Evolutionary conservation across 2,797 vertebrate genomes (phyloP).

Genomic region (Sparus aurata): DNA sequence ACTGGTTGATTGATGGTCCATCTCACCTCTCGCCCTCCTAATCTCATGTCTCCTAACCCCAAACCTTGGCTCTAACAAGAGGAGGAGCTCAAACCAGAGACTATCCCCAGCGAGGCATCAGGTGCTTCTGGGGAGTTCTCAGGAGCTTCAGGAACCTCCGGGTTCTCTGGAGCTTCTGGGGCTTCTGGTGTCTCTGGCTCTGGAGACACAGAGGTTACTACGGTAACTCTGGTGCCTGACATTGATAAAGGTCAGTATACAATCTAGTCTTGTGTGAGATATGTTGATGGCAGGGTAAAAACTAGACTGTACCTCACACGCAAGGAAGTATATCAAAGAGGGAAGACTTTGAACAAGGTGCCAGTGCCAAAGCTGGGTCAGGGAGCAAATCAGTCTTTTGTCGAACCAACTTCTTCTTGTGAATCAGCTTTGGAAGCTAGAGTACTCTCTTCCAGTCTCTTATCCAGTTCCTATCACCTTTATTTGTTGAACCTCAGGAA

Average conservation of each 20-base stretch:
- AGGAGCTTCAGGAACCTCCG: constrained; percentile 73
- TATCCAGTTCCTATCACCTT: too few species aligned
- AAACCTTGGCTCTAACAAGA: constrained; percentile 86
- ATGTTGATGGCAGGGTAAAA: constrained; percentile 14
- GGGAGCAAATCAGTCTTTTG: not conserved
- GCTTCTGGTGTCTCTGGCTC: constrained; percentile 62
- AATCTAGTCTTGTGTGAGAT: constrained; percentile 24
- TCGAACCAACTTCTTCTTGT: not conserved
- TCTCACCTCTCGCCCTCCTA: constrained; percentile 63
- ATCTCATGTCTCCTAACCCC: constrained; percentile 75
- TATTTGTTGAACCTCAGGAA: too few species aligned
- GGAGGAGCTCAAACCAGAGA: constrained; percentile 77
- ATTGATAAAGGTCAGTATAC: constrained; percentile 85
- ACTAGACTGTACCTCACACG: not conserved
- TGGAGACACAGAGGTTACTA: constrained; percentile 67
- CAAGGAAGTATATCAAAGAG: not conserved
- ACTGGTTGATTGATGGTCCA: constrained; percentile 65
- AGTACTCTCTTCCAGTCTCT: not conserved
- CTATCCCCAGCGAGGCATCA: constrained; percentile 74
- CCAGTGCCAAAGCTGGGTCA: not conserved
- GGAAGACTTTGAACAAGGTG: constrained; percentile 2
- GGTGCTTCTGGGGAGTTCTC: constrained; percentile 80
- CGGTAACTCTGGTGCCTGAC: constrained; percentile 70
- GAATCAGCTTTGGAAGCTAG: not conserved
- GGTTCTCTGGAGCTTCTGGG: constrained; percentile 68